A percentile compares a stretch with the other conserved stretches of the same genome.
phyloP scores from a whole-genome alignment of 2,113 vertebrate genomes.

The Alaudala cheleensis region DNA sequence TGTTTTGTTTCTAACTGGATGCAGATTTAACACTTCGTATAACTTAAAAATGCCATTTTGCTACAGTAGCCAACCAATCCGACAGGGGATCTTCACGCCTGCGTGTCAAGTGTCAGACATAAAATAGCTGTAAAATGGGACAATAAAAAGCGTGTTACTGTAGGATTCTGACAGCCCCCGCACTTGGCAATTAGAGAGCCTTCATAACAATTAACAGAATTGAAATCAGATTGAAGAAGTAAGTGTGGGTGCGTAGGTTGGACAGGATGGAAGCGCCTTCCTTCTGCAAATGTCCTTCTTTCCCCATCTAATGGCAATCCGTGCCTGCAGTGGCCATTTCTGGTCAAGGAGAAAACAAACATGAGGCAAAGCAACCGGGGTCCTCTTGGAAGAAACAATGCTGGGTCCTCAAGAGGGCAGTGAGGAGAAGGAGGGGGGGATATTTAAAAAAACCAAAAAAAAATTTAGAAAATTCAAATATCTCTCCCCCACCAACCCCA shows the following conservation, averaged over 20 bases:
- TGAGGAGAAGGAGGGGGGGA: background rate
- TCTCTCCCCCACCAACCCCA: conserved; percentile 4
- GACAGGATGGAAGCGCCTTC: background rate
- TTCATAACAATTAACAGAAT: conserved; percentile 47
- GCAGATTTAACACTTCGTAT: conserved; percentile 34
- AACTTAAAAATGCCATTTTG: conserved; percentile 45
- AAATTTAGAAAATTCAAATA: conserved; percentile 55
- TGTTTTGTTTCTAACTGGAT: conserved; percentile 60
- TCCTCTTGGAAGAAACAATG: background rate
- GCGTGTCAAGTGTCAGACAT: conserved; percentile 34
- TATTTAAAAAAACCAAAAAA: background rate
- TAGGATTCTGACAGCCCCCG: background rate
- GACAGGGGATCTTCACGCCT: conserved; percentile 7
- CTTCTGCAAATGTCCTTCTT: background rate
- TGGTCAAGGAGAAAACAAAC: background rate
- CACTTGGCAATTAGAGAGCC: background rate
- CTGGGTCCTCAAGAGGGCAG: background rate
- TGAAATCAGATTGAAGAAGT: conserved; percentile 13
- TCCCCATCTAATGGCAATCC: background rate
- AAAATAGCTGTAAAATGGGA: conserved; percentile 39
- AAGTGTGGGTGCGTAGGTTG: background rate
- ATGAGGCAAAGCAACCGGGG: background rate
- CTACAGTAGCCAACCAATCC: conserved; percentile 27
- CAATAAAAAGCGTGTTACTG: conserved; percentile 38
- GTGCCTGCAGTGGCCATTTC: background rate